Base-by-base conservation (phyloP, 2,888 invertebrate species). In the Hartigia nigra region DNA sequence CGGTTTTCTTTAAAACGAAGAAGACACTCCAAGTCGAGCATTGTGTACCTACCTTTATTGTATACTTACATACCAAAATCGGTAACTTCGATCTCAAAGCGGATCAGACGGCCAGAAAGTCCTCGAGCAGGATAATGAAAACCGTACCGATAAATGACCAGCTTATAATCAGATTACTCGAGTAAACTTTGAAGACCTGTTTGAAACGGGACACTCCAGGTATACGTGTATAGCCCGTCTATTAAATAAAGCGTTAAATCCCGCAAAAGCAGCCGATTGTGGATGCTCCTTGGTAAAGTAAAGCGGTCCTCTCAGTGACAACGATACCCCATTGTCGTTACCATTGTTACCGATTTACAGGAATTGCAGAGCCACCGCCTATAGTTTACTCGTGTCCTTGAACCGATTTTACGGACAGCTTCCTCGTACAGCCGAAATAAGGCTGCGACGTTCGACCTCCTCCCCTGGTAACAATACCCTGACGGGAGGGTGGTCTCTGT, bases 311-410 rank as follows among this genome's bases (percentile, higher is more conserved):
- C 76, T 78, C 83, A 75, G 78, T 79, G 79, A 82, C 82, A 82
- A 78, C 81, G 81, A 84, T 85, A 81, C 74, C 55, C 79, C 80
- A 77, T 81, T 75, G 72, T 55, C 31, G 72, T 77, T 75, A 78
- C 78, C 77, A 76, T 79, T 76, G 23, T 55, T 70, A 79, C 69
- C 74, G 78, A 70, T 74, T 37, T 55, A 14, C 23, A 9, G 31
- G 70, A 12, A 74, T 32, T 72, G 12, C 23, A 77, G 74, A 78
- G 36, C 12, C 70, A n/a, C 23, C 39, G 14, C 55, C 1, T n/a
- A 23, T 23, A 23, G 55, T 23, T 14, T 14, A 4, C 14, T 4
- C 23, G 55, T 23, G 75, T 75, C 75, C 75, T 75, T 35, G 31
- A 34, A 31, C 75, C 75, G n/a, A 37, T 75, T 75, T 75, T 75